A percentile compares a stretch with the other conserved stretches of the same genome.
phyloP scores from a whole-genome alignment of 2,797 vertebrate species.

The Squalus acanthias region DNA sequence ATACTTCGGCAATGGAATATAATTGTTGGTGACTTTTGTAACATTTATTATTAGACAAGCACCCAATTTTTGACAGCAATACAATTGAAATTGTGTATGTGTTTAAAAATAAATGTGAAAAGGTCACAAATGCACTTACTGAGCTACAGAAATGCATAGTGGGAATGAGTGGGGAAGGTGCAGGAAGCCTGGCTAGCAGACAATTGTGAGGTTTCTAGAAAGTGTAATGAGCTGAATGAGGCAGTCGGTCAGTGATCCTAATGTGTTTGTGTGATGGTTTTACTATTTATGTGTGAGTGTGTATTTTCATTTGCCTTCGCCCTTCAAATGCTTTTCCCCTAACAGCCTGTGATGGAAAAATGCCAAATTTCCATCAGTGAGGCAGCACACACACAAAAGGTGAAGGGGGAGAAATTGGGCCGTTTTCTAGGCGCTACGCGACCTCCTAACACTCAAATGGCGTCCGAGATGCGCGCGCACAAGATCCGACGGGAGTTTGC shows the following conservation, averaged over 20 bases:
- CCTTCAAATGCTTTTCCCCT: not conserved
- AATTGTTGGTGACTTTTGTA: slow-evolving; percentile 31
- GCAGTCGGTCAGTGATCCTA: not conserved
- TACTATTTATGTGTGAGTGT: not conserved
- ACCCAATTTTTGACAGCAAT: slow-evolving; percentile 11
- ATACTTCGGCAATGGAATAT: not conserved
- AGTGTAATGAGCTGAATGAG: not conserved
- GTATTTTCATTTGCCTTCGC: not conserved
- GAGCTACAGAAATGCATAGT: not conserved
- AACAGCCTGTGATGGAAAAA: not conserved
- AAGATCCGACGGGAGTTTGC: not conserved
- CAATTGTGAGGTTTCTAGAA: not conserved
- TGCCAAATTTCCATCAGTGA: not conserved
- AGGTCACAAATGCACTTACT: slow-evolving; percentile 25
- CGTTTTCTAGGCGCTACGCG: not conserved
- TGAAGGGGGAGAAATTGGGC: not conserved
- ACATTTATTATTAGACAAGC: slow-evolving; percentile 26
- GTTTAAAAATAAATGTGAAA: slow-evolving; percentile 34
- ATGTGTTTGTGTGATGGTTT: not conserved
- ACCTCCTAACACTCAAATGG: not conserved
- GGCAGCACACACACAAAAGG: not conserved
- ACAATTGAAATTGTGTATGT: slow-evolving; percentile 29
- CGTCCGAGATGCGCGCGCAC: not conserved
- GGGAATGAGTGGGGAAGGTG: not conserved
- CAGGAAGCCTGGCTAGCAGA: not conserved